Evolutionary conservation across 2,113 vertebrate genomes (phyloP), one percentile per base, ranked within the genome.

Genomic region (Acrocephalus arundinaceus): DNA sequence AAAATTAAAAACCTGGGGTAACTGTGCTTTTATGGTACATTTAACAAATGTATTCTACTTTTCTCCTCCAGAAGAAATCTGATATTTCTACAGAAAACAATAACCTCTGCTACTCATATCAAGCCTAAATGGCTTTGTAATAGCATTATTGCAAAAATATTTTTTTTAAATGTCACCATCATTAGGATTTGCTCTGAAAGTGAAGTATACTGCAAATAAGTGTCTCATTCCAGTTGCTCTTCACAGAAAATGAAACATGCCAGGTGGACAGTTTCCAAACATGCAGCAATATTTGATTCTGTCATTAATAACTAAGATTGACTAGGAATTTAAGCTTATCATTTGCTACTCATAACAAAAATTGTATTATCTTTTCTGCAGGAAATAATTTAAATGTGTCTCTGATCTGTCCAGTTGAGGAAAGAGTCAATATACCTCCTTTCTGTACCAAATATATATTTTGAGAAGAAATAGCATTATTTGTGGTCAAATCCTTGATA

Each of bases 31-130:
- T 86, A 96, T 75, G 83, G 55, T 77, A 95, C 82, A 96, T 96
- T 95, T 94, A 96, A 90, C 87, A 94, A 91, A 92, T 75, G n/a
- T 41, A 82, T 90, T 94, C 76, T 79, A 87, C 49, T 77, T 94
- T 73, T 45, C 25, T 91, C 51, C 59, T 55, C 57, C 72, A 67
- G 76, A 92, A 85, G 27, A 92, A 94, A 94, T 51, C 66, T 61
- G 55, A 33, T 85, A 82, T 85, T 87, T 45, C 63, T 35, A 85
- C 21, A 65, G 49, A 85, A 70, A 83, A 80, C 37, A 81, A 46
- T 74, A 86, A 89, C 70, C 91, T 93, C 35, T 68, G 67, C 67
- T 76, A 78, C 31, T 85, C 33, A 16, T 83, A 91, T 51, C 66
- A 79, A 93, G 67, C 46, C 43, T 61, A 77, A 78, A 96, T 80